phyloP scores from a whole-genome alignment of 1,140 invertebrate genomes.

The Rhynchophorus ferrugineus region DNA sequence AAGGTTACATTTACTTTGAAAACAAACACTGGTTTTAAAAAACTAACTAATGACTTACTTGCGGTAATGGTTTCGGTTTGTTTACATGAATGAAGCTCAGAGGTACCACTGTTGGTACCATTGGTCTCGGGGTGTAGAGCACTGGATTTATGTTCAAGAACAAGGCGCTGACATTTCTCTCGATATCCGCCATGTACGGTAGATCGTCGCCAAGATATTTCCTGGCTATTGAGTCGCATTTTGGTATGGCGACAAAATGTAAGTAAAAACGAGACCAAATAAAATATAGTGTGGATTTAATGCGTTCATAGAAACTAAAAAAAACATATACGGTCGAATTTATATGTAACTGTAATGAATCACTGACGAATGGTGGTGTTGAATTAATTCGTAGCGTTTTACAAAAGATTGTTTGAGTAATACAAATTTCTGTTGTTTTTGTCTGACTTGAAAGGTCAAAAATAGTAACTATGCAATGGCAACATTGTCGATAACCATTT shows the following conservation, averaged over 20 bases:
- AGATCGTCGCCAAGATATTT: conserved; percentile 40
- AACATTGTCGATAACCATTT: no score
- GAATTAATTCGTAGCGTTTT: no score
- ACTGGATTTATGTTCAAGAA: conserved; percentile 45
- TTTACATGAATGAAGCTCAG: conserved; percentile 45
- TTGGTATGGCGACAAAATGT: conserved; percentile 20
- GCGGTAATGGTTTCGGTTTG: conserved; percentile 37
- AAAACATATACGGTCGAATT: not conserved
- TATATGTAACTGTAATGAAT: not conserved
- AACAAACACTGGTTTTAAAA: not conserved
- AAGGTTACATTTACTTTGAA: not conserved
- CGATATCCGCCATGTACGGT: conserved; percentile 43
- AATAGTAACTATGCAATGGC: no score
- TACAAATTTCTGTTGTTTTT: no score
- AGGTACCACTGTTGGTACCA: conserved; percentile 42
- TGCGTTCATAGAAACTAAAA: conserved; percentile 19
- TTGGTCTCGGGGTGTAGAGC: conserved; percentile 41
- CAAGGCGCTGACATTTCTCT: conserved; percentile 44
- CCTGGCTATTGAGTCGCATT: conserved; percentile 34
- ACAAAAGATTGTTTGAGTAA: no score
- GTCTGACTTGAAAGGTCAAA: no score
- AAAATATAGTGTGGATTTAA: conserved; percentile 21
- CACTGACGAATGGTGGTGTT: not conserved
- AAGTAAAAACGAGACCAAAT: conserved; percentile 31
- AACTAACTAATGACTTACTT: conserved; percentile 25